These are phyloP conservation scores for Pachyrhynchus sulphureomaculatus DNA, from an alignment of 1,140 invertebrate species.

Conservation along the genomic window DNA sequence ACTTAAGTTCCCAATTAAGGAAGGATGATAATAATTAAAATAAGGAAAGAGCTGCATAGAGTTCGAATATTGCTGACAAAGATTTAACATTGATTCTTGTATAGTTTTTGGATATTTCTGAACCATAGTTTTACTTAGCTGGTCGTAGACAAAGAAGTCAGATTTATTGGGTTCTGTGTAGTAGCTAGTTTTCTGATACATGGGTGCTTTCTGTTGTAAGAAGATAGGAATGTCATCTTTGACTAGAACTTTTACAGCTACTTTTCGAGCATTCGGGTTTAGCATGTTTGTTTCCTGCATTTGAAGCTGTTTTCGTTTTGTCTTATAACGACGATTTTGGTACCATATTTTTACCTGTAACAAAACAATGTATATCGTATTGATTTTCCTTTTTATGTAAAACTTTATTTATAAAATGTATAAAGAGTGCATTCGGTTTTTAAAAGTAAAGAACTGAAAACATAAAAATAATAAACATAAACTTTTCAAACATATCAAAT, in stretches of 20 bases:
- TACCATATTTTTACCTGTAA: conserved; percentile 85
- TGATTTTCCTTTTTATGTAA: no score
- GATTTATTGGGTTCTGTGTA: conserved; percentile 38
- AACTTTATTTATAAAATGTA: no score
- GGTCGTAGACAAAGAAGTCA: conserved; percentile 48
- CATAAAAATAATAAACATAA: no score
- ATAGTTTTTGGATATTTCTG: conserved; percentile 46
- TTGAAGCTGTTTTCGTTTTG: conserved; percentile 91
- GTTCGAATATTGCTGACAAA: conserved; percentile 50
- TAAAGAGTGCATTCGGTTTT: no score
- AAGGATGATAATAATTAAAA: conserved; percentile 52
- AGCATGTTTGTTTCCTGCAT: conserved; percentile 66
- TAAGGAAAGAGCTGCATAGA: conserved; percentile 50
- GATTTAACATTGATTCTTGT: conserved; percentile 49
- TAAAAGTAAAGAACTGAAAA: no score
- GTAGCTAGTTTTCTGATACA: conserved; percentile 42
- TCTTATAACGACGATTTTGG: conserved; percentile 94
- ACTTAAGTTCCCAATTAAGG: conserved; percentile 37
- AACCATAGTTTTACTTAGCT: conserved; percentile 40
- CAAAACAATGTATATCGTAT: no score
- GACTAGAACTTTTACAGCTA: conserved; percentile 86
- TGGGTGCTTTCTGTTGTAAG: conserved; percentile 39
- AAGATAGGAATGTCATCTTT: conserved; percentile 69
- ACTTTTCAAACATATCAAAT: no score
- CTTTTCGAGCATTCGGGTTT: conserved; percentile 68